Base-by-base conservation (phyloP, 2,888 invertebrate species). In the Diplolepis rosae region DNA sequence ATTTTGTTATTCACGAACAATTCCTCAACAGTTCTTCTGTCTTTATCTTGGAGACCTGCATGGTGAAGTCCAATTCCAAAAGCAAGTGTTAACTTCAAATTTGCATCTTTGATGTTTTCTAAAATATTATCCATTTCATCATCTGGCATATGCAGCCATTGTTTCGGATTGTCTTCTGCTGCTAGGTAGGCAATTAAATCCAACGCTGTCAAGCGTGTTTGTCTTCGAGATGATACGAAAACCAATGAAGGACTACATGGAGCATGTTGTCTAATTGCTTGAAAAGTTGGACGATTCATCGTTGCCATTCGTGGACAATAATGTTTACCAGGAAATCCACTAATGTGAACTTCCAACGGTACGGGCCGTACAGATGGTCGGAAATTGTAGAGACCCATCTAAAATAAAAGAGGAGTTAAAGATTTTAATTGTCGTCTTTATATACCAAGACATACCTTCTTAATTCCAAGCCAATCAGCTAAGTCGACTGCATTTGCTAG, bases 31-130 rank as follows among this genome's bases (percentile, higher is more conserved):
- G 94, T 93, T 84, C 92, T 94, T 51, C 99, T 92, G 88, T 99
- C 99, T 72, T 93, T 92, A 78, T 99, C 98, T 80, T 97, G 95
- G 69, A 99, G 90, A 66, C 99, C 99, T 22, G 99, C 99, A 90
- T 99, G 99, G 90, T 99, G 99, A 81, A 99, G 93, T 1, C 99
- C 99, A 78, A 99, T 98, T 1, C 99, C 99, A 89, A 99, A 99
- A 0, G 97, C 95, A 24, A 99, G 90, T 0, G 97, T 96, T 74
- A 99, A 92, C 84, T 97, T 97, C 61, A 99, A 90, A 90, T 98
- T 98, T 4, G 94, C 92, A 83, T 99, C 99, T 77, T 93, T 93
- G 52, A 96, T 92, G 30, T 89, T 86, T 79, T 91, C 92, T 18
- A 92, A 89, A 77, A 95, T 89, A 76, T 92, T 93, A 79, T 97